phyloP scores from a whole-genome alignment of 92 coral and sea anemone species.

The Epizoanthus illoricatus region DNA sequence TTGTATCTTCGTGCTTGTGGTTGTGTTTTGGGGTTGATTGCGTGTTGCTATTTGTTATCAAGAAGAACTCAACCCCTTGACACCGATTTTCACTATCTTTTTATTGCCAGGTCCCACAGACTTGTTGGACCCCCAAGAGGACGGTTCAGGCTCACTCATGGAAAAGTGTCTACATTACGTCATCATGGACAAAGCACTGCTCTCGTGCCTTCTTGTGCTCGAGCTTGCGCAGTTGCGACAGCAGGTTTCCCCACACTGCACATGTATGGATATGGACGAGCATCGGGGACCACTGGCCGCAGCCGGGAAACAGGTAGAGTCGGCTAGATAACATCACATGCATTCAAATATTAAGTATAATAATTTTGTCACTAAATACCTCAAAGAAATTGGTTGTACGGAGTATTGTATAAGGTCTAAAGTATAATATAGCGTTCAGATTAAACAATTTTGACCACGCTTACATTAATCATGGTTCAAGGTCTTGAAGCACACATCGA shows the following conservation, averaged over 20 bases:
- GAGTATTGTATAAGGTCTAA: too few species aligned
- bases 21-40: too few species aligned
- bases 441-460: too few species aligned
- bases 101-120: conserved; percentile 60
- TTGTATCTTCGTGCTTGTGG: too few species aligned
- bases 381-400: too few species aligned
- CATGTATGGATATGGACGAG: conserved; percentile 2
- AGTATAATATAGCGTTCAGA: too few species aligned
- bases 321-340: too few species aligned
- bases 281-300: not conserved
- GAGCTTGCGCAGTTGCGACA: conserved; percentile 60
- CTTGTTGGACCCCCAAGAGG: conserved; percentile 68
- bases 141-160: conserved; percentile 57
- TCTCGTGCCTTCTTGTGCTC: conserved; percentile 75
- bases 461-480: too few species aligned
- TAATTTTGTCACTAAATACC: too few species aligned
- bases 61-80: not conserved
- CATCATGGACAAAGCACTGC: conserved; percentile 80
- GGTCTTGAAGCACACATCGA: too few species aligned
- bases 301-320: conserved; percentile 21
- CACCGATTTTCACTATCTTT: not conserved
- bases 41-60: too few species aligned
- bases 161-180: conserved; percentile 84
- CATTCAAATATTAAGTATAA: too few species aligned
- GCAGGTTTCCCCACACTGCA: conserved; percentile 11